A percentile compares a stretch with the other conserved stretches of the same genome.
Conservation (phyloP, 2,888 invertebrate species). For the Nemapogon koenigi region DNA sequence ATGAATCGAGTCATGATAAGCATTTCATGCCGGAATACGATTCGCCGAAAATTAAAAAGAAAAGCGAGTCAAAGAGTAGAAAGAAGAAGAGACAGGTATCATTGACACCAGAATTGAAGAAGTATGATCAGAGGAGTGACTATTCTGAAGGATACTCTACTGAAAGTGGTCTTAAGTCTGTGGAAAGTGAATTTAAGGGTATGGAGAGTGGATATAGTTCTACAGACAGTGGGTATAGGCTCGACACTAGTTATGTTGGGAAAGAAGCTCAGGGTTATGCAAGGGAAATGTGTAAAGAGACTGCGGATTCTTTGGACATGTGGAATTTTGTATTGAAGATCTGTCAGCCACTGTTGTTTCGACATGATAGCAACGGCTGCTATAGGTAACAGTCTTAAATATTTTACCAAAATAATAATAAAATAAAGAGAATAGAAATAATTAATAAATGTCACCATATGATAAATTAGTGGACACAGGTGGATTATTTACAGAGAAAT, state of each 20-base stretch:
- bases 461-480: too few relatives aligned
- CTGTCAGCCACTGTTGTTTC: constrained; percentile 49
- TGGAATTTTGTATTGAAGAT: constrained; percentile 56
- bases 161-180: constrained; percentile 10
- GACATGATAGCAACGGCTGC: constrained; percentile 52
- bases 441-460: too few relatives aligned
- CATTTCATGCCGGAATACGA: constrained; percentile 48
- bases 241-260: constrained; percentile 12
- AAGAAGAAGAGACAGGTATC: constrained; percentile 24
- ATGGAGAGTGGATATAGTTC: constrained; percentile 28
- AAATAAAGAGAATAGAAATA: too few relatives aligned
- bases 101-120: constrained; percentile 42
- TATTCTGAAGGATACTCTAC: constrained; percentile 24
- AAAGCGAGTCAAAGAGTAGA: constrained; percentile 16
- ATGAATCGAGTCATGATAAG: constrained; percentile 36
- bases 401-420: too few relatives aligned
- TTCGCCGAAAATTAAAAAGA: constrained; percentile 39
- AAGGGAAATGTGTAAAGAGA: constrained; percentile 33
- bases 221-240: constrained; percentile 15
- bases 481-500: too few relatives aligned
- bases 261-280: constrained; percentile 18
- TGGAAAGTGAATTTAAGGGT: constrained; percentile 26
- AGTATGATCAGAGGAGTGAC: constrained; percentile 28
- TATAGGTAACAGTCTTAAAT: too few relatives aligned
- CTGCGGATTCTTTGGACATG: constrained; percentile 42